Conservation (phyloP, 2,888 invertebrate species). For the Luperina testacea region DNA sequence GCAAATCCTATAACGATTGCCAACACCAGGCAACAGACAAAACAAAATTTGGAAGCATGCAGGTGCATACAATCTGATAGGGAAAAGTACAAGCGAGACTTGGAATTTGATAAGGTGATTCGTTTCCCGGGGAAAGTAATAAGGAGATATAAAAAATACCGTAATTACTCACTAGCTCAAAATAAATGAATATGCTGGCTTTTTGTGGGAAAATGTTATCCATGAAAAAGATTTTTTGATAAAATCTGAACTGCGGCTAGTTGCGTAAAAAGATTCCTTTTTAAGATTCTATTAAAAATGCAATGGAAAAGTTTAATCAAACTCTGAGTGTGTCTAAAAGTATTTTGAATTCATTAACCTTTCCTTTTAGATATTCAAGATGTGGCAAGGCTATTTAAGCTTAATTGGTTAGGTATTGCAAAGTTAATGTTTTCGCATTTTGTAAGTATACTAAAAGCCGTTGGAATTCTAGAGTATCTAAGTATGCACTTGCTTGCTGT, state of each 20-base stretch:
- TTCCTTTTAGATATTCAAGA: not conserved
- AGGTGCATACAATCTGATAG: constrained; percentile 33
- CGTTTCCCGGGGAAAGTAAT: not conserved
- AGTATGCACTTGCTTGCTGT: not conserved
- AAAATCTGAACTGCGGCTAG: constrained; percentile 16
- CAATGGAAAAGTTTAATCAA: constrained; percentile 29
- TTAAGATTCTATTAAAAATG: constrained; percentile 23
- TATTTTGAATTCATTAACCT: not conserved
- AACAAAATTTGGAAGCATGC: constrained; percentile 35
- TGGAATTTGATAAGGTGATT: constrained; percentile 6
- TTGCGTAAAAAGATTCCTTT: constrained; percentile 20
- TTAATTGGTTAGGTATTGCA: not conserved
- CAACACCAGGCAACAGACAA: constrained; percentile 38
- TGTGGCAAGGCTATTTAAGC: constrained; percentile 1
- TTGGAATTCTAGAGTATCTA: not conserved
- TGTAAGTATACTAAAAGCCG: not conserved
- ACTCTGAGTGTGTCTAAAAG: constrained; percentile 1
- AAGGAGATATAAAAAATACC: not conserved
- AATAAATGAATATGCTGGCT: not conserved
- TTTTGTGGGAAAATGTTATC: constrained; percentile 20
- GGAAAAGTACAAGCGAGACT: constrained; percentile 6
- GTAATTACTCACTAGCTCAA: not conserved
- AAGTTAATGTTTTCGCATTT: not conserved
- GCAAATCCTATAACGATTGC: constrained; percentile 57
- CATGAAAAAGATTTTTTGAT: constrained; percentile 11